A percentile compares a stretch with the other conserved stretches of the same genome.
Conservation (phyloP, 2,113 vertebrate species). For the Upupa epops region DNA sequence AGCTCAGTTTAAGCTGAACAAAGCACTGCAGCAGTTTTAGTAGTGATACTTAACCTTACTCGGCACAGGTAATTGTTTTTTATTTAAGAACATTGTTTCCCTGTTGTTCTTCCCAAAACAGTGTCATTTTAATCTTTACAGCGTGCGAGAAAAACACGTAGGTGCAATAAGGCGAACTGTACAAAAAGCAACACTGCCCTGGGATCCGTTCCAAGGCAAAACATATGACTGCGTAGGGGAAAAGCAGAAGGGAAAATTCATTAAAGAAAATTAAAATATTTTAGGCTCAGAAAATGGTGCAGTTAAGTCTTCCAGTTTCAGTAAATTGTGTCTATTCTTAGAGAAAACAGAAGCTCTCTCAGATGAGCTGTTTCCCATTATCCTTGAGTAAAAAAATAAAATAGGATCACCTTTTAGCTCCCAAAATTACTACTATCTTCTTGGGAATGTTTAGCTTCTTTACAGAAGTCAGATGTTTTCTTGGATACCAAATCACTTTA, state of each 20-base stretch:
- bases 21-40: background rate
- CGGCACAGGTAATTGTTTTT: background rate
- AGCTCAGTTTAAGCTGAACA: background rate
- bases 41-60: background rate
- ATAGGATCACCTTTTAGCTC: constrained; percentile 5
- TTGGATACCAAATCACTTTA: constrained; percentile 20
- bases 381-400: background rate
- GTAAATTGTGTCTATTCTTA: background rate
- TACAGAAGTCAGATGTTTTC: constrained; percentile 50
- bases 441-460: constrained; percentile 18
- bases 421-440: background rate
- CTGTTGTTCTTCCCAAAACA: background rate
- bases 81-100: background rate
- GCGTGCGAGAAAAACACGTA: background rate
- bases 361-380: constrained; percentile 37
- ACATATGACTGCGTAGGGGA: background rate
- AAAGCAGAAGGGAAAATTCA: constrained; percentile 1
- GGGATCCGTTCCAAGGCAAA: background rate
- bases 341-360: background rate
- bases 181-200: background rate
- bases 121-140: background rate
- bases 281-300: background rate
- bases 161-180: background rate
- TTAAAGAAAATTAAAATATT: constrained; percentile 13
- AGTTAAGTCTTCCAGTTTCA: background rate